A percentile compares a stretch with the other conserved stretches of the same genome.
phyloP scores from a whole-genome alignment of 1,140 invertebrate species.

The Tetranychus urticae region DNA sequence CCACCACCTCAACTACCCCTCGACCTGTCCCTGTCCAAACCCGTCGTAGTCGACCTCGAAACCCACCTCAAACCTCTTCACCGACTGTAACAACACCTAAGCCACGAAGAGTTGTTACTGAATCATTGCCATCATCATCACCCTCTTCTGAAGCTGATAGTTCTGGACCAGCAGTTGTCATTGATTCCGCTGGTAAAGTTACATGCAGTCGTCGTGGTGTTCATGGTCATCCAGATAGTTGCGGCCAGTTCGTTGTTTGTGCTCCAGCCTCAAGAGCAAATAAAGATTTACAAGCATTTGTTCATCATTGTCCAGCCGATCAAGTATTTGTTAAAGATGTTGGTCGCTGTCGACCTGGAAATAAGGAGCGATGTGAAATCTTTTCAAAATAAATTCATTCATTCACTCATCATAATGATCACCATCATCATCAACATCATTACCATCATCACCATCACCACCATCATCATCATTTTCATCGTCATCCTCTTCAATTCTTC shows the following conservation, averaged over 20 bases:
- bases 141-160: not conserved
- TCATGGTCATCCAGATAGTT: conserved; percentile 14
- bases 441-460: no score
- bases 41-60: not conserved
- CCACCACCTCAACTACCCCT: not conserved
- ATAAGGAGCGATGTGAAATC: conserved; percentile 7
- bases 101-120: not conserved
- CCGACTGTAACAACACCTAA: not conserved
- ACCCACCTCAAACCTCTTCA: not conserved
- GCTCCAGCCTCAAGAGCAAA: conserved; percentile 10
- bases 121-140: not conserved
- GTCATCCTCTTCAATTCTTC: no score
- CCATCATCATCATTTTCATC: no score
- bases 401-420: no score
- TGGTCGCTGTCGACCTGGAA: conserved; percentile 8
- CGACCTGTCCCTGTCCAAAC: not conserved
- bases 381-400: not conserved
- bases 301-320: conserved; percentile 15
- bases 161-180: conserved; percentile 4
- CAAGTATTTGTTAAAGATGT: conserved; percentile 11
- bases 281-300: conserved; percentile 9
- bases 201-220: conserved; percentile 15
- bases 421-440: no score
- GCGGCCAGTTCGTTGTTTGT: conserved; percentile 16
- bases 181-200: conserved; percentile 6